Evolutionary conservation across 1,140 invertebrate species (phyloP).

Genomic region (Lepidurus apus): DNA sequence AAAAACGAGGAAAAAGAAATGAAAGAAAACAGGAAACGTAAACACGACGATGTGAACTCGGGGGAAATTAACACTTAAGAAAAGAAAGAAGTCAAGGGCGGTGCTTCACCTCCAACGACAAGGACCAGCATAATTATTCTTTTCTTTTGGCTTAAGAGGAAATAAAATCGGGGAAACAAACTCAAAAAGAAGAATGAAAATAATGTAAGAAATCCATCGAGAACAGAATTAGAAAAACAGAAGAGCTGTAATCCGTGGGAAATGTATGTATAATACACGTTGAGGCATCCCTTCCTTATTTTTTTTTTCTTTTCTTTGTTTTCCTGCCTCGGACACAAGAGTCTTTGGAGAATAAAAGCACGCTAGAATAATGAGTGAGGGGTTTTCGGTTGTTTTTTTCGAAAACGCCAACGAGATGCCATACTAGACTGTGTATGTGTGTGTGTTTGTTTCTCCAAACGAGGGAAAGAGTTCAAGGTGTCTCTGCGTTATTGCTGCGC

Average conservation of each 20-base stretch:
- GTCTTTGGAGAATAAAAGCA: not conserved
- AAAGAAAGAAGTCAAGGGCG: constrained; percentile 12
- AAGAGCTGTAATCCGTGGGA: not conserved
- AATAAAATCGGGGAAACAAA: not conserved
- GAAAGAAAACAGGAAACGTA: not conserved
- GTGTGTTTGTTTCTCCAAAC: not conserved
- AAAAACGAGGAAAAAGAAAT: not conserved
- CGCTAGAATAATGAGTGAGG: constrained; percentile 7
- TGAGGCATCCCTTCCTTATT: not conserved
- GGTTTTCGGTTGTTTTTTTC: not conserved
- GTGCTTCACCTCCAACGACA: constrained; percentile 2
- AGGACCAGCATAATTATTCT: not conserved
- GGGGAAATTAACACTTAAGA: not conserved
- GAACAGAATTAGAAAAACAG: not conserved
- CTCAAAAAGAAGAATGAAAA: not conserved
- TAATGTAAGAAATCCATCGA: not conserved
- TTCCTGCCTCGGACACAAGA: not conserved
- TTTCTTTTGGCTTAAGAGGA: not conserved
- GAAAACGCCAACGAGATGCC: not conserved
- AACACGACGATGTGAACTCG: not conserved
- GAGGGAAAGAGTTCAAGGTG: too few relatives aligned
- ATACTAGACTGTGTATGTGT: not conserved
- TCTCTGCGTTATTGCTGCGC: too few relatives aligned
- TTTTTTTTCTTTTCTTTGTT: not conserved
- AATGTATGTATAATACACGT: not conserved